phyloP scores from a whole-genome alignment of 2,797 vertebrate genomes.

The Dicrostonyx torquatus region DNA sequence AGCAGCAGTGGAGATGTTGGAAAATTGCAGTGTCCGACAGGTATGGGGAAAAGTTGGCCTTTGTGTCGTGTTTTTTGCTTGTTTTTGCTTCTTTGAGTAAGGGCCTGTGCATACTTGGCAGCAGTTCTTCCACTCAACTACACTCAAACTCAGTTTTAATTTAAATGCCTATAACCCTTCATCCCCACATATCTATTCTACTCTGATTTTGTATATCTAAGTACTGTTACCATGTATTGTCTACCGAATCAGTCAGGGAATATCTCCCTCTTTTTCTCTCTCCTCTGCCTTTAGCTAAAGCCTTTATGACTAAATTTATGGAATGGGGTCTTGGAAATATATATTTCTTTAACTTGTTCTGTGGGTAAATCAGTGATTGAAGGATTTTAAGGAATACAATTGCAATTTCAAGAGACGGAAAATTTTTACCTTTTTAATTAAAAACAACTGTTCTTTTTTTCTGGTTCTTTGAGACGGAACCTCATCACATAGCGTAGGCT shows the following conservation, averaged over 20 bases:
- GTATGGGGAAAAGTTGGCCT: conserved; percentile 80
- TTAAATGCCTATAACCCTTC: background rate
- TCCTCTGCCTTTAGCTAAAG: conserved; percentile 9
- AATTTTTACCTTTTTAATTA: background rate
- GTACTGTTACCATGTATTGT: background rate
- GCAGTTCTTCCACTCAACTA: background rate
- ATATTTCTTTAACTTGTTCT: conserved; percentile 28
- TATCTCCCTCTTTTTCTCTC: background rate
- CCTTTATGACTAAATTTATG: conserved; percentile 5
- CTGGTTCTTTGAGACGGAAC: background rate
- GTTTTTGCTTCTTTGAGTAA: background rate
- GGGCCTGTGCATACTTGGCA: background rate
- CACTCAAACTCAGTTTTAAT: background rate
- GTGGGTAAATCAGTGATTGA: background rate
- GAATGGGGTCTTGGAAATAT: background rate
- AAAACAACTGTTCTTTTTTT: background rate
- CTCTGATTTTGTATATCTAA: background rate
- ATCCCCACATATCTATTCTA: background rate
- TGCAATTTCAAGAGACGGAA: conserved; percentile 24
- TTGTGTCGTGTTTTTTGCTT: background rate
- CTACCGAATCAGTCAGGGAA: background rate
- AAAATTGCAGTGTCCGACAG: conserved; percentile 87
- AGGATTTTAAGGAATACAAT: background rate
- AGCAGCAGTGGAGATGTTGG: conserved; percentile 93
- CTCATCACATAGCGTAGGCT: background rate